Evolutionary conservation across 2,888 invertebrate genomes (phyloP), one percentile per base, ranked within the genome.

Genomic region (Cantharis nigra): DNA sequence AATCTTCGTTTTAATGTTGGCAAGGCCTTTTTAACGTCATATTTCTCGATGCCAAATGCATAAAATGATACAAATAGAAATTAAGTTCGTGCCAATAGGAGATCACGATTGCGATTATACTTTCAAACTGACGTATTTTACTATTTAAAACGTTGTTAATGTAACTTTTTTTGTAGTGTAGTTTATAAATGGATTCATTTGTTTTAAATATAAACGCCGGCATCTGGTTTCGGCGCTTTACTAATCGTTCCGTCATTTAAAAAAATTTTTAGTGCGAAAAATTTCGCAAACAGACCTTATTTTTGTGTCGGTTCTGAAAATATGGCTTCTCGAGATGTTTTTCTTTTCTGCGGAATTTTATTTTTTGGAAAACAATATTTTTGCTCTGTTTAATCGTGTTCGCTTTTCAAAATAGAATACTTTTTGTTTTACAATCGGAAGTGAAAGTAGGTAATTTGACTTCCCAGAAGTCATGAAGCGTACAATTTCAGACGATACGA

Each of bases 21-120:
- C 75, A 75, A 75, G 67, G 71, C 23, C 71, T 10, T 28, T 64
- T 23, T 67, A 71, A 33, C 71, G 71, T 71, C 71, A 71, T 71
- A 63, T 70, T 72, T 76, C 18, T 62, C 28, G 30, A 33, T 70
- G 76, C 76, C 76, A 76, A 75, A 65, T 76, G 71, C 65, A 62
- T 67, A 67, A 20, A 23, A 23, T 23, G 65, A 67, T 49, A 49
- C 49, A 67, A 67, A 67, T 67, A 67, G 65, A 67, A 67, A 67
- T 23, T 23, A 67, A 23, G 65, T 18, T 67, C 49, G 49, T 49
- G 49, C 49, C 49, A 49, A 49, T 49, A 49, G 49, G 49, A n/a
- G 49, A 49, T 49, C 49, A 7, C 49, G 49, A 49, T 49, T 49
- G 49, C 49, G 49, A 49, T 49, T 49, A 26, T 26, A 49, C 49